Conservation (phyloP, 2,888 invertebrate species). For the Hipparchia sbordonii region DNA sequence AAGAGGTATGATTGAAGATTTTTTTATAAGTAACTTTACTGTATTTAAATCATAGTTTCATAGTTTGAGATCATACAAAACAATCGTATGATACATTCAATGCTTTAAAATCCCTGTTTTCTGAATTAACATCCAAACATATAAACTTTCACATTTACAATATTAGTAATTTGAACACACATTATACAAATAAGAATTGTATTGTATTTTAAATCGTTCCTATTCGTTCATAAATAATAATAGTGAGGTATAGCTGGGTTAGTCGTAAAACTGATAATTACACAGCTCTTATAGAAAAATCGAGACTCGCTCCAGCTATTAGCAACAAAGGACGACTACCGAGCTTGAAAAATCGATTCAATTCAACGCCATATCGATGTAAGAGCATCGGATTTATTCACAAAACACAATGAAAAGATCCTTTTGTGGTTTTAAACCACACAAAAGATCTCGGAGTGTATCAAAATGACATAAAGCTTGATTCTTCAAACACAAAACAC, state of each 20-base stretch:
- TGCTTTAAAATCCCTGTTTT: too few relatives aligned
- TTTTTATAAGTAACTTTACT: too few relatives aligned
- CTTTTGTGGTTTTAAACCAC: conserved; percentile 62
- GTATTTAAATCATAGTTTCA: too few relatives aligned
- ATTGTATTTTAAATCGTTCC: background rate
- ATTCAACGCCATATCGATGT: conserved; percentile 72
- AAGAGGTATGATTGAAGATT: too few relatives aligned
- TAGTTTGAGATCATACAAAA: too few relatives aligned
- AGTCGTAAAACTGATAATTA: conserved; percentile 61
- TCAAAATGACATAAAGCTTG: conserved; percentile 81
- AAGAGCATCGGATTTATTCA: conserved; percentile 62
- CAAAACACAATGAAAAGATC: conserved; percentile 68
- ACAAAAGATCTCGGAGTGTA: conserved; percentile 78
- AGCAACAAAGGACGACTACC: conserved; percentile 75
- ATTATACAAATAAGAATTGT: too few relatives aligned
- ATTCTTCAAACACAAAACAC: conserved; percentile 68
- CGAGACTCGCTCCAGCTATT: conserved; percentile 52
- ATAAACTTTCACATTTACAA: too few relatives aligned
- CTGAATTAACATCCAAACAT: too few relatives aligned
- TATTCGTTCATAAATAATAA: background rate
- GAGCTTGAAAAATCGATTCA: conserved; percentile 81
- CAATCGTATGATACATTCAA: too few relatives aligned
- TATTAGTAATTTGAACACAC: background rate
- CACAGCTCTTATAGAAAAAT: conserved; percentile 49
- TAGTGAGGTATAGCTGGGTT: conserved; percentile 40